Conservation (phyloP, 2,113 vertebrate species). For the Pseudopipra pipra region DNA sequence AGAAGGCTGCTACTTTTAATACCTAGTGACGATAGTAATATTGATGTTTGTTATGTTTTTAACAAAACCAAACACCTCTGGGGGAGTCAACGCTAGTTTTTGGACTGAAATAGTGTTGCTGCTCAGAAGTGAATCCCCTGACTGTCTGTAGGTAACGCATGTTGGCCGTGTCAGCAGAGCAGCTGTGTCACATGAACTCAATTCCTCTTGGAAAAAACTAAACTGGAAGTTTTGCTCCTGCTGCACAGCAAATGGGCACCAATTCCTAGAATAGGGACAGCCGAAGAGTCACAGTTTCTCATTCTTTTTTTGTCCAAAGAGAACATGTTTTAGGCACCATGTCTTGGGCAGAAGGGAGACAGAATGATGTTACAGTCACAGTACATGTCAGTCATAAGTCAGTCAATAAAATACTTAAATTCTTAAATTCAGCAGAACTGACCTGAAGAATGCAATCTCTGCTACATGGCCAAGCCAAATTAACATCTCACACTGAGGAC, state of each 20-base stretch:
- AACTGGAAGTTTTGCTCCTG: neutral
- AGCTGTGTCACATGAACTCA: neutral
- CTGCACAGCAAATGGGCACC: neutral
- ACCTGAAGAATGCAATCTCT: neutral
- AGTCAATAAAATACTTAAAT: neutral
- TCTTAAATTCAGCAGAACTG: neutral
- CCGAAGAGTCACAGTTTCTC: neutral
- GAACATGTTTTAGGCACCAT: neutral
- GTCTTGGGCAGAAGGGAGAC: neutral
- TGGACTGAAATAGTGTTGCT: neutral
- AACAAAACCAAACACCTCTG: neutral
- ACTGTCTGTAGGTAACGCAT: neutral
- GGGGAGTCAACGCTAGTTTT: neutral
- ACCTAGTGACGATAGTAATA: neutral
- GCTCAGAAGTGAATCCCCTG: neutral
- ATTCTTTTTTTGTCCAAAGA: neutral
- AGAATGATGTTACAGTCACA: neutral
- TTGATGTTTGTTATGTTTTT: neutral
- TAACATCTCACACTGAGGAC: neutral
- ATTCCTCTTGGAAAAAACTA: neutral
- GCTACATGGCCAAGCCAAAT: rapidly evolving
- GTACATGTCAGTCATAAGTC: neutral
- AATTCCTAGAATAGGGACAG: neutral
- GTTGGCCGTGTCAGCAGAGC: neutral
- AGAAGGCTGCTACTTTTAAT: neutral